Conservation (phyloP, 2,888 invertebrate species). For the Ophion obscuratus region DNA sequence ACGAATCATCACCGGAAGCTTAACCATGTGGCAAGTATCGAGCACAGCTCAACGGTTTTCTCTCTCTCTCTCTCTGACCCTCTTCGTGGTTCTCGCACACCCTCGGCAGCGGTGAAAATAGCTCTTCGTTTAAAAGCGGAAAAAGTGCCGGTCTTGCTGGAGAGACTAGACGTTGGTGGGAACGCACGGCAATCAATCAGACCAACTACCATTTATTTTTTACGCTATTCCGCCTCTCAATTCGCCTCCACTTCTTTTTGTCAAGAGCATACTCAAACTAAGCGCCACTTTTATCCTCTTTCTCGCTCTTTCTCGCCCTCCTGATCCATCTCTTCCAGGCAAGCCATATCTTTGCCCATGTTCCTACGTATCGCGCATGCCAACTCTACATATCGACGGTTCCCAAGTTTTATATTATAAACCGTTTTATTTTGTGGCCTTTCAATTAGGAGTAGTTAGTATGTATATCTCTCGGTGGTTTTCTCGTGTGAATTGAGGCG, state of each 20-base stretch:
- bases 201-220: slow-evolving; percentile 73
- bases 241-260: neutral
- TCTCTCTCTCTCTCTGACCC: neutral
- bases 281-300: slow-evolving; percentile 23
- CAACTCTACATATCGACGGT: slow-evolving; percentile 7
- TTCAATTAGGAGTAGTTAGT: slow-evolving; percentile 3
- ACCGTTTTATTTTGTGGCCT: slow-evolving; percentile 10
- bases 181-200: slow-evolving; percentile 73
- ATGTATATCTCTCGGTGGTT: slow-evolving; percentile 29
- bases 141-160: slow-evolving; percentile 57
- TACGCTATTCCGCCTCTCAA: slow-evolving; percentile 35
- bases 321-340: neutral
- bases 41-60: slow-evolving; percentile 1
- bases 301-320: slow-evolving; percentile 8
- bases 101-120: slow-evolving; percentile 70
- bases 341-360: neutral
- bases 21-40: slow-evolving; percentile 41
- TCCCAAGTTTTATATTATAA: neutral
- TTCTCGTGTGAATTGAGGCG: slow-evolving; percentile 48
- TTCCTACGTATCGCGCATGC: slow-evolving; percentile 4
- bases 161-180: slow-evolving; percentile 32
- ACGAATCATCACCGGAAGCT: slow-evolving; percentile 34
- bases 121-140: slow-evolving; percentile 70
- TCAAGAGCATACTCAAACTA: slow-evolving; percentile 23
- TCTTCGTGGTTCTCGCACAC: neutral